phyloP scores from a whole-genome alignment of 2,797 vertebrate species.

The Zenarchopterus dispar region DNA sequence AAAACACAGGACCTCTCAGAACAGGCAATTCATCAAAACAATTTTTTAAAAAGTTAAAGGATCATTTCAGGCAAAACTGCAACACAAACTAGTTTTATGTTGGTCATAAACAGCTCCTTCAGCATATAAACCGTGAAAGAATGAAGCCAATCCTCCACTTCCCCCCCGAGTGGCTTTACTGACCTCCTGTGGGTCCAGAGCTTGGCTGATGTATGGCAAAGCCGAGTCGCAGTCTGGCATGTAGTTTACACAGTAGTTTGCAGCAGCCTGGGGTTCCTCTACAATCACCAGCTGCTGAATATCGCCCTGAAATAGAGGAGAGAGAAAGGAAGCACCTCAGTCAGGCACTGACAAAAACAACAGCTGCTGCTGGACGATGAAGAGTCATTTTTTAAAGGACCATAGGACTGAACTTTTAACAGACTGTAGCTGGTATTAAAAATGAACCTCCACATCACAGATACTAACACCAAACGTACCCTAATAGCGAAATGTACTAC shows the following conservation, averaged over 20 bases:
- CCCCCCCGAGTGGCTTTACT: constrained; percentile 52
- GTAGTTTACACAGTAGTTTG: constrained; percentile 84
- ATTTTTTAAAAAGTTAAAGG: not conserved
- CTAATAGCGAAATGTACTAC: not conserved
- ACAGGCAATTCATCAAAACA: not conserved
- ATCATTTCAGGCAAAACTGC: not conserved
- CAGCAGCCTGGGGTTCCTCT: constrained; percentile 84
- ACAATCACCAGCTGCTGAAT: constrained; percentile 90
- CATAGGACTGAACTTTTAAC: constrained; percentile 6
- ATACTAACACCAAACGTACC: not conserved
- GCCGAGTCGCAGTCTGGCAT: constrained; percentile 85
- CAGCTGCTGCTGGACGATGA: constrained; percentile 8
- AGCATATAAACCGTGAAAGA: not conserved
- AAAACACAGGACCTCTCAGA: constrained; percentile 10
- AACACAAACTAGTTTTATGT: not conserved
- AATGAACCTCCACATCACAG: not conserved
- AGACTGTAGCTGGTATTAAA: not conserved
- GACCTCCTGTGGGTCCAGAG: constrained; percentile 71
- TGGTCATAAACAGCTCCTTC: constrained; percentile 1
- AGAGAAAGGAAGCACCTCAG: constrained; percentile 19
- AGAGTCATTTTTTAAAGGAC: not conserved
- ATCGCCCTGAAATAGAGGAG: constrained; percentile 83
- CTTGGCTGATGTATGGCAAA: constrained; percentile 71
- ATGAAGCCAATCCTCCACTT: not conserved
- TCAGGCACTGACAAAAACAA: constrained; percentile 16